Conservation (phyloP, 2,888 invertebrate genomes). For the Nymphalis urticae region DNA sequence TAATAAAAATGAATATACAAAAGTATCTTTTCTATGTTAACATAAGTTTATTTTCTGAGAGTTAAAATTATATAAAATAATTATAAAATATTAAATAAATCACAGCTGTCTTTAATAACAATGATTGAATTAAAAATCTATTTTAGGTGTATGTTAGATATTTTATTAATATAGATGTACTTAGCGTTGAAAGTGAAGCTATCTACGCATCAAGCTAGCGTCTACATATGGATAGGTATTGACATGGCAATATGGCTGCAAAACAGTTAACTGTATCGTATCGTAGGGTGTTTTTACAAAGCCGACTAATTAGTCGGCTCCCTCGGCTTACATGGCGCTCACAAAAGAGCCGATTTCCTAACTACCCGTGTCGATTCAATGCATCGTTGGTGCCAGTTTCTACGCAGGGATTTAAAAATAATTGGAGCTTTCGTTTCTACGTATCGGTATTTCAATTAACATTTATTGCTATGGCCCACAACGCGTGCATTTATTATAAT, state of each 20-base stretch:
- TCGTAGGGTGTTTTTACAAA: slow-evolving; percentile 48
- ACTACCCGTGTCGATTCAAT: slow-evolving; percentile 46
- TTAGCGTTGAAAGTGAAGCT: no score
- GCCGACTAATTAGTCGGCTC: slow-evolving; percentile 56
- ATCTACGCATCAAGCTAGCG: no score
- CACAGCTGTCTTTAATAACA: no score
- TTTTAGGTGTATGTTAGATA: no score
- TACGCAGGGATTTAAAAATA: slow-evolving; percentile 27
- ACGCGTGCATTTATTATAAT: no score
- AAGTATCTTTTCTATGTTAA: no score
- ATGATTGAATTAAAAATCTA: no score
- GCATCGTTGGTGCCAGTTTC: slow-evolving; percentile 35
- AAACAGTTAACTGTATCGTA: slow-evolving; percentile 37
- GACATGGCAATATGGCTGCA: slow-evolving; percentile 36
- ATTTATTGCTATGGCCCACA: not conserved
- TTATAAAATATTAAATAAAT: no score
- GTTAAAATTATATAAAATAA: no score
- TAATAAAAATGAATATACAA: no score
- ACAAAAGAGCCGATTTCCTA: slow-evolving; percentile 55
- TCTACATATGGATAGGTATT: slow-evolving; percentile 21
- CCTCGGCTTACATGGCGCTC: slow-evolving; percentile 36
- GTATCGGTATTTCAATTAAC: slow-evolving; percentile 8
- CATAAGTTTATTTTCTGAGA: no score
- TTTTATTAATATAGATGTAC: no score
- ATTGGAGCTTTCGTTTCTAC: slow-evolving; percentile 15